These are phyloP conservation scores for Apis florea DNA, from an alignment of 1,140 invertebrate species.

Conservation along the genomic window DNA sequence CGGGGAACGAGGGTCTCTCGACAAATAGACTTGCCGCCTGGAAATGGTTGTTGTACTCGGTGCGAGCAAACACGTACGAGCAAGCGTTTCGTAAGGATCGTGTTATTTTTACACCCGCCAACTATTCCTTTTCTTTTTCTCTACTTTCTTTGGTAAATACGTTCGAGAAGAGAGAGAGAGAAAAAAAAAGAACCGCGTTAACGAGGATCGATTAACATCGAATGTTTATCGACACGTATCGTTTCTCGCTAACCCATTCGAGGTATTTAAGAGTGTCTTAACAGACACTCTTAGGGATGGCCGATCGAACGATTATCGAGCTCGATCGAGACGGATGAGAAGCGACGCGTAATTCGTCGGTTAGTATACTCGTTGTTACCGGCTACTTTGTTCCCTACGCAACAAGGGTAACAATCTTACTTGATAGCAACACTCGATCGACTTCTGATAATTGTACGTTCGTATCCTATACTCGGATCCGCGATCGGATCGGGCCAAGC, in stretches of 20 bases:
- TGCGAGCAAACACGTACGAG: constrained; percentile 31
- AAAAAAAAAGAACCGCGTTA: too few relatives aligned
- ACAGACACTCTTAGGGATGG: too few relatives aligned
- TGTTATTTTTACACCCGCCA: neutral
- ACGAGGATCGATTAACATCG: too few relatives aligned
- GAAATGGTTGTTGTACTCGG: constrained; percentile 34
- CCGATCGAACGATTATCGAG: neutral
- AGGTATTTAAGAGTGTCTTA: too few relatives aligned
- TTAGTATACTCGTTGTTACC: neutral
- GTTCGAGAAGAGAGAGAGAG: neutral
- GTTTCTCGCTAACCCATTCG: too few relatives aligned
- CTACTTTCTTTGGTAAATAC: constrained; percentile 5
- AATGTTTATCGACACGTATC: too few relatives aligned
- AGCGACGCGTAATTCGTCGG: too few relatives aligned
- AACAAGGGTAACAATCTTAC: neutral
- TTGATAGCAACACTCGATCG: neutral
- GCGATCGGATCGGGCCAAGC: neutral
- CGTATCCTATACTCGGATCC: neutral
- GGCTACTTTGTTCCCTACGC: neutral
- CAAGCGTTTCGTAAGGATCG: constrained; percentile 15
- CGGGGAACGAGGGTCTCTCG: constrained; percentile 24
- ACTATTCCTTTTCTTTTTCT: neutral
- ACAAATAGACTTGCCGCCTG: constrained; percentile 55
- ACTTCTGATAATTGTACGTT: neutral
- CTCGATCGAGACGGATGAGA: neutral